A percentile compares a stretch with the other conserved stretches of the same genome.
Evolutionary conservation across 2,888 invertebrate genomes (phyloP).

Genomic region (Lycophotia porphyrea): DNA sequence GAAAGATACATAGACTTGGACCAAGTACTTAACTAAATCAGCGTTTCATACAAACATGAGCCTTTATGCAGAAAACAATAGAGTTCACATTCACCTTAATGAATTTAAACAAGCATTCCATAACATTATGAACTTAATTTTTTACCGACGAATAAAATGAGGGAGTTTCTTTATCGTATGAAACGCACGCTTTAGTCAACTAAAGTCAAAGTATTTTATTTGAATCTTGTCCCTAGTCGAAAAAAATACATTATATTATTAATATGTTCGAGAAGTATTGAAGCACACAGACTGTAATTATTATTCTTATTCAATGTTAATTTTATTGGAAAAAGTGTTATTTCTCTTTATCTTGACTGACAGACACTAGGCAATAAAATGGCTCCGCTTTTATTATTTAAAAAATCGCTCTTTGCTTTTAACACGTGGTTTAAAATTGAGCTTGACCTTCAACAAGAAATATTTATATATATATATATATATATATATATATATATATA

Average conservation of each 20-base stretch:
- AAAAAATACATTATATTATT: background rate
- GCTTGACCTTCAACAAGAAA: conserved; percentile 21
- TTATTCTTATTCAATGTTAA: background rate
- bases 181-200: background rate
- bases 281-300: background rate
- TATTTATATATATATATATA: too few relatives aligned
- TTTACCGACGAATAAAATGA: background rate
- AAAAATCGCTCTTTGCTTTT: background rate
- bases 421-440: background rate
- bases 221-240: background rate
- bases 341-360: background rate
- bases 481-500: too few relatives aligned
- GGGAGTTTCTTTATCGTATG: background rate
- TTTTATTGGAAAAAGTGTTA: background rate
- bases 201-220: background rate
- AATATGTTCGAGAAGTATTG: background rate
- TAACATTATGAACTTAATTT: background rate
- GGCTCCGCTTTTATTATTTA: background rate
- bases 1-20: background rate
- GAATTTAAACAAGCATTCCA: background rate
- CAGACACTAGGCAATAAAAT: background rate
- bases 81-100: background rate
- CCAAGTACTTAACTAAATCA: background rate
- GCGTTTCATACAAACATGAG: background rate
- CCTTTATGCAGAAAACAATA: background rate